A percentile compares a stretch with the other conserved stretches of the same genome.
phyloP scores from a whole-genome alignment of 30 jellyfish, hydroid and myxozoan genomes.

The Phacellophora camtschatica region DNA sequence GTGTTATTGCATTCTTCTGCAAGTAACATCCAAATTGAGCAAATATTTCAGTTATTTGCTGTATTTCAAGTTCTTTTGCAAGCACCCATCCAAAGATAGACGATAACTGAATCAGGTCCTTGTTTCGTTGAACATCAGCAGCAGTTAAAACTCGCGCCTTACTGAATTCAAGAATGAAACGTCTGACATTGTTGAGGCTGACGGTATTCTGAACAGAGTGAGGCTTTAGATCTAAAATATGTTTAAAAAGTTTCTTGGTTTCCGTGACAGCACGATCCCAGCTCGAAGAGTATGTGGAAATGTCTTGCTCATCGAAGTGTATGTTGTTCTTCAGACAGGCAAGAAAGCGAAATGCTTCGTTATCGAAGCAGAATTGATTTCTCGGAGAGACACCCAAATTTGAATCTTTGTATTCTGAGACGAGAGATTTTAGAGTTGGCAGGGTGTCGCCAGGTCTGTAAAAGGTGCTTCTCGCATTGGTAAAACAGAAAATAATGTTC shows the following conservation, averaged over 20 bases:
- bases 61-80: slow-evolving; percentile 26
- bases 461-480: slow-evolving; percentile 73
- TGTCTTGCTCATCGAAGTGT: slow-evolving; percentile 30
- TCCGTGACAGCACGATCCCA: slow-evolving; percentile 67
- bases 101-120: too few relatives aligned
- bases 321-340: slow-evolving; percentile 54
- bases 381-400: slow-evolving; percentile 8
- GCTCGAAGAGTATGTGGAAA: slow-evolving; percentile 62
- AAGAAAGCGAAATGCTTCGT: slow-evolving; percentile 68
- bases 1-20: slow-evolving; percentile 61
- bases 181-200: slow-evolving; percentile 57
- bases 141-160: slow-evolving; percentile 65
- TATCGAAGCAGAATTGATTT: slow-evolving; percentile 67
- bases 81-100: too few relatives aligned
- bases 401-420: slow-evolving; percentile 52
- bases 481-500: slow-evolving; percentile 61
- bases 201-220: slow-evolving; percentile 49
- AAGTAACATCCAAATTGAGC: slow-evolving; percentile 70
- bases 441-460: slow-evolving; percentile 80
- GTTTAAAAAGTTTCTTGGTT: slow-evolving; percentile 39
- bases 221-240: slow-evolving; percentile 32
- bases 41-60: slow-evolving; percentile 37
- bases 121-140: slow-evolving; percentile 37
- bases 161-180: slow-evolving; percentile 52
- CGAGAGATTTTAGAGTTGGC: slow-evolving; percentile 27